Base-by-base conservation (phyloP, 2,888 invertebrate genomes). In the Thecophora atra region DNA sequence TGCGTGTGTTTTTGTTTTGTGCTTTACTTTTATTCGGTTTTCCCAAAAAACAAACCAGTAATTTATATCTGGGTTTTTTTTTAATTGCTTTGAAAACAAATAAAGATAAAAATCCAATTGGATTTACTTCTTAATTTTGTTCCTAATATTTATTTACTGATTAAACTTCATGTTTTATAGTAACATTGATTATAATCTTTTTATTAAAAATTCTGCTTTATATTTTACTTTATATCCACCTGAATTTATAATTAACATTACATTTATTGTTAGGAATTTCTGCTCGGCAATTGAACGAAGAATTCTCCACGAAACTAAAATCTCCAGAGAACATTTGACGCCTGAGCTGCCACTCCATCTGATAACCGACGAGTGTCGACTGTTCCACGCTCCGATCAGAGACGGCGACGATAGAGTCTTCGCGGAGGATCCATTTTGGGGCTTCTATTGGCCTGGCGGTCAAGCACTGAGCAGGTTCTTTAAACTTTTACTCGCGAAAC, bases 391-490 rank as follows among this genome's bases (percentile, higher is more conserved):
- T 56, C 80, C 80, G 0, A 58, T 77, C 4, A 68, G 44, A 51
- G 30, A 70, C 19, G 76, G 74, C 6, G 75, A 60, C 26, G 73
- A 74, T 15, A 75, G 69, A 37, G 44, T 78, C n/a, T 81, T 80
- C 73, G 64, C 73, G 71, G 79, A 81, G 30, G 92, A 93, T 76
- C 92, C 93, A 0, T 93, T 89, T 81, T 93, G 93, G 92, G 92
- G 90, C 0, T 93, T 93, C 83, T 93, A 92, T 81, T 93, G 93
- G 93, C 92, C 93, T 0, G 93, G 93, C 0, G 93, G 93, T 1
- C 93, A 93, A 79, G 92, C 90, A 8, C 84, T 91, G 0, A 88
- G 92, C 7, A 90, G 91, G 91, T 78, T 70, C 21, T 63, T 70
- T 1, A 0, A 15, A 8, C 15, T 15, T 17, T 26, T 11, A 52